Base-by-base conservation (phyloP, 2,113 vertebrate genomes). In the Ictidomys tridecemlineatus region DNA sequence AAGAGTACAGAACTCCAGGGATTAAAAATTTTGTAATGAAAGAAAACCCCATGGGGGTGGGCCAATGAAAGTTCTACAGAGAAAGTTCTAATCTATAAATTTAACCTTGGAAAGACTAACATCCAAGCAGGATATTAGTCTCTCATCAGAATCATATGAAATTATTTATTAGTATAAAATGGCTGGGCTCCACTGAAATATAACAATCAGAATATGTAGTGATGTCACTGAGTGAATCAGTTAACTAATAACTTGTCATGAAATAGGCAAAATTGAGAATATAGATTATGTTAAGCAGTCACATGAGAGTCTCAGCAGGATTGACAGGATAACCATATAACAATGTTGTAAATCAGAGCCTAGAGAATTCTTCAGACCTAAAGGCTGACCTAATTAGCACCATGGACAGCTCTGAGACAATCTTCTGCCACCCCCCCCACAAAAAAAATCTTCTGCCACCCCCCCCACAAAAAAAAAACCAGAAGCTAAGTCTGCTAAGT, bases 401-500 rank as follows among this genome's bases (percentile, higher is more conserved):
- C 86, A 83, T 9, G 89, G 91, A 96, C 86, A 97, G 93, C 70
- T 95, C 94, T 63, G 2, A 83, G 6, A 1, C 28, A 32, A 6
- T 51, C 24, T 53, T 51, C 12, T 51, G 10, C 48, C n/a, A n/a
- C n/a, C n/a, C n/a, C n/a, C n/a, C n/a, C n/a, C n/a, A n/a, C n/a
- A n/a, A n/a, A n/a, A n/a, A n/a, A n/a, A n/a, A n/a, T n/a, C n/a
- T n/a, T n/a, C n/a, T n/a, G n/a, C n/a, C n/a, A n/a, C n/a, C 45
- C 45, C 45, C 45, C 45, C 45, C 8, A 7, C n/a, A 7, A 42
- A 91, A 11, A 93, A 95, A 20, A 9, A 84, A 30, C n/a, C 6
- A 58, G 56, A 58, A 58, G 53, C 5, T 37, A 13, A 37, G 16
- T 30, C 17, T 70, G n/a, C n/a, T n/a, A n/a, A n/a, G n/a, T n/a